These are phyloP conservation scores for Neopipo cinnamomea DNA, from an alignment of 2,113 vertebrate species.

Conservation along the genomic window DNA sequence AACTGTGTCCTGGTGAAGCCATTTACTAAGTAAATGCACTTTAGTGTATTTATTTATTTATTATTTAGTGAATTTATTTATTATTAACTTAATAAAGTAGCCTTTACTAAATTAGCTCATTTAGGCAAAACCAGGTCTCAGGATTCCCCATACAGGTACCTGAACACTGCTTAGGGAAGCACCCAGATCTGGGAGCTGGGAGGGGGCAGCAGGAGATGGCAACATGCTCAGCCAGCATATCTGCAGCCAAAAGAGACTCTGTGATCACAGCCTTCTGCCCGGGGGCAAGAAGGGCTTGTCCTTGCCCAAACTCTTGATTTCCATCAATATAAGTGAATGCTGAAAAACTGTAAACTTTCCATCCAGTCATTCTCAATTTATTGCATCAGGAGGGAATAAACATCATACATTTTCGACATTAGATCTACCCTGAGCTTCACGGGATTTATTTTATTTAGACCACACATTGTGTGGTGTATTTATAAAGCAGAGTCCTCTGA, in stretches of 20 bases:
- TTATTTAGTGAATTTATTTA: neutral
- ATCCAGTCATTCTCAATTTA: slow-evolving; percentile 40
- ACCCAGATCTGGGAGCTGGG: neutral
- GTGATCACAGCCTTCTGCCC: neutral
- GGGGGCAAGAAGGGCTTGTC: neutral
- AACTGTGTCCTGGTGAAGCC: neutral
- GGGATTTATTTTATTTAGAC: slow-evolving; percentile 65
- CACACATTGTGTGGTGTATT: slow-evolving; percentile 60
- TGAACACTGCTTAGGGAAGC: neutral
- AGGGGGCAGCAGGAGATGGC: neutral
- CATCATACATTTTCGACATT: slow-evolving; percentile 52
- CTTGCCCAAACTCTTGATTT: slow-evolving; percentile 16
- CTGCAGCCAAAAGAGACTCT: neutral
- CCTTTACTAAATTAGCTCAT: neutral
- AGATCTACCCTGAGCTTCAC: slow-evolving; percentile 2
- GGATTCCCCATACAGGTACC: neutral
- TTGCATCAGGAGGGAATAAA: slow-evolving; percentile 47
- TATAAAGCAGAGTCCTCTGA: slow-evolving; percentile 50
- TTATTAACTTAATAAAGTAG: fast-evolving
- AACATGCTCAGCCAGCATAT: neutral
- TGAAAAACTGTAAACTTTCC: slow-evolving; percentile 37
- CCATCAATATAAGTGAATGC: neutral
- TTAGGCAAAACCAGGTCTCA: neutral
- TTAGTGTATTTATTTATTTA: neutral
- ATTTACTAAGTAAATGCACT: neutral